Evolutionary conservation across 2,113 vertebrate species (phyloP).

Genomic region (Gambusia affinis): DNA sequence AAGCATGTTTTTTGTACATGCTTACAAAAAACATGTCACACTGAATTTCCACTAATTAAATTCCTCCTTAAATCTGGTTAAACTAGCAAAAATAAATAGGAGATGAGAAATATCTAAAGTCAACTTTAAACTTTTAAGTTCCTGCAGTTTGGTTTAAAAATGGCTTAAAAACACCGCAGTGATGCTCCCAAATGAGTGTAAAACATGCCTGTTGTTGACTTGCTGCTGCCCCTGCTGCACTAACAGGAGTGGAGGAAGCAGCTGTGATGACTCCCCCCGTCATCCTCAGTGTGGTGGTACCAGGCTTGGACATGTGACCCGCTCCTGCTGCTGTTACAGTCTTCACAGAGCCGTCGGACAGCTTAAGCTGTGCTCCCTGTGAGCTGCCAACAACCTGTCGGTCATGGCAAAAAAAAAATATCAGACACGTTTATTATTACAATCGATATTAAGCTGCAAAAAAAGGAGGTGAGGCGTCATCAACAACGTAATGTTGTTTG

Average conservation of each 20-base stretch:
- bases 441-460: background rate
- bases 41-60: background rate
- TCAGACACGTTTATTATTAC: background rate
- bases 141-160: background rate
- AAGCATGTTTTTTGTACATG: background rate
- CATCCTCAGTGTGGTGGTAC: constrained; percentile 91
- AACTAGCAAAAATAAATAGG: too few species aligned
- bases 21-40: background rate
- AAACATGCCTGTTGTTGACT: constrained; percentile 72
- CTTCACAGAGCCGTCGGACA: constrained; percentile 90
- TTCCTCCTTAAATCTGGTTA: background rate
- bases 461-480: background rate
- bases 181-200: background rate
- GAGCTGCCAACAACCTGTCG: constrained; percentile 84
- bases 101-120: background rate
- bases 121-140: background rate
- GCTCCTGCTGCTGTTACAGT: constrained; percentile 82
- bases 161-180: background rate
- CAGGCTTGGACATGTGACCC: constrained; percentile 90
- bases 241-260: constrained; percentile 80
- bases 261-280: constrained; percentile 94
- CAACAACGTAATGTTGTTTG: background rate
- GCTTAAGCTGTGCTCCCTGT: constrained; percentile 89
- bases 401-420: constrained; percentile 22
- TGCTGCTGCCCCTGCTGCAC: constrained; percentile 70